phyloP scores from a whole-genome alignment of 2,888 invertebrate genomes.

The Drosophila histrio region DNA sequence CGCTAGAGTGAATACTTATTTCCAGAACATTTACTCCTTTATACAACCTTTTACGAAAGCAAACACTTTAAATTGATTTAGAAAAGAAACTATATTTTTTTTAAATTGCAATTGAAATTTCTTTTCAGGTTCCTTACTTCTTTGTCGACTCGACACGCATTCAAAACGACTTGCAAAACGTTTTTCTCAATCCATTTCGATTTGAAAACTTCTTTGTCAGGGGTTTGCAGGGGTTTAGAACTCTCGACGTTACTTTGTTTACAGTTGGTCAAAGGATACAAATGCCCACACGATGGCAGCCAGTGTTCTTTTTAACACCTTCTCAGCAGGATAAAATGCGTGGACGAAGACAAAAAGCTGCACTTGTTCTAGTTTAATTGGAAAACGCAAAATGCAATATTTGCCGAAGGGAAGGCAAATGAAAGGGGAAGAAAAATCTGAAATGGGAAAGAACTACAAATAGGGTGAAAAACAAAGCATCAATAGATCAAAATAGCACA shows the following conservation, averaged over 20 bases:
- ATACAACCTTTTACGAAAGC: neutral
- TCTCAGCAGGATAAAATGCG: neutral
- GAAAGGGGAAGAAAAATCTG: neutral
- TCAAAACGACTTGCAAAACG: neutral
- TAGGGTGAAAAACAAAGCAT: constrained; percentile 29
- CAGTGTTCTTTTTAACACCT: constrained; percentile 1
- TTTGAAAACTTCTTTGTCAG: neutral
- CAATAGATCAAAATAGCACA: constrained; percentile 75
- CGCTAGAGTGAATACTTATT: neutral
- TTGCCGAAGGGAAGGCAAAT: constrained; percentile 40
- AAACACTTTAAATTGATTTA: neutral
- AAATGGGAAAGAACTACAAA: constrained; percentile 18
- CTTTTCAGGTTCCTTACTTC: neutral
- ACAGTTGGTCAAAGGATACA: constrained; percentile 7
- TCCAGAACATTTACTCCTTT: neutral
- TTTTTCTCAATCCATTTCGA: neutral
- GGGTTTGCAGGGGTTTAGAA: neutral
- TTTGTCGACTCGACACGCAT: neutral
- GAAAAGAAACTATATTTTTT: neutral
- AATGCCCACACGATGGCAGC: neutral
- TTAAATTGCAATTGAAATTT: neutral
- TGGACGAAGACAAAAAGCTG: constrained; percentile 39
- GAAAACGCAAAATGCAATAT: constrained; percentile 77
- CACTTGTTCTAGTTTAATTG: constrained; percentile 74
- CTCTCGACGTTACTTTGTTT: neutral